phyloP scores from a whole-genome alignment of 92 coral and sea anemone genomes.

The Phymanthus crucifer region DNA sequence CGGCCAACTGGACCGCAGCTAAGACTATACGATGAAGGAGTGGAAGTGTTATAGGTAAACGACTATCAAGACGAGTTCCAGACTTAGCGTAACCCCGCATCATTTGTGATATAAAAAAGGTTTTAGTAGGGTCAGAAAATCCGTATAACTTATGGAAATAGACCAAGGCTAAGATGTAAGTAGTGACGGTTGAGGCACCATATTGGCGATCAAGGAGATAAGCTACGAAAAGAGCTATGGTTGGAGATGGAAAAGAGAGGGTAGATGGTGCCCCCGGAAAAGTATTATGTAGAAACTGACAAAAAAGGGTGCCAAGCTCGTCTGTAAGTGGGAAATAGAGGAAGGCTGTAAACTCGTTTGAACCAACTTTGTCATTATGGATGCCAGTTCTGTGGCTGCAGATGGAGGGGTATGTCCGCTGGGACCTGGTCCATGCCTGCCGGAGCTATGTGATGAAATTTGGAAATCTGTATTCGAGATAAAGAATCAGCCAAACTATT shows the following conservation, averaged over 20 bases:
- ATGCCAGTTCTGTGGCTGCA: constrained; percentile 36
- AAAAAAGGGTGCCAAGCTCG: constrained; percentile 17
- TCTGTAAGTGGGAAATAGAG: constrained; percentile 26
- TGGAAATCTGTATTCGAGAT: constrained; percentile 51
- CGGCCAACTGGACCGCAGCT: constrained; percentile 2
- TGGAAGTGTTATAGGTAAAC: constrained; percentile 41
- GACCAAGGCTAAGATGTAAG: constrained; percentile 31
- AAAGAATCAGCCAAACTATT: constrained; percentile 43
- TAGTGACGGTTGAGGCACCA: constrained; percentile 42
- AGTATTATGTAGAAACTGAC: constrained; percentile 1
- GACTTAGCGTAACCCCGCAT: constrained; percentile 27
- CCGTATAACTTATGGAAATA: constrained; percentile 16
- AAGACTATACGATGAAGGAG: constrained; percentile 20
- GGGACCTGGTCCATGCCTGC: constrained; percentile 24
- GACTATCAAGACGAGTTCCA: constrained; percentile 45
- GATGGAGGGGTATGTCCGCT: constrained; percentile 43
- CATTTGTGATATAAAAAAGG: constrained; percentile 43
- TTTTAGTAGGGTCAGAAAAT: constrained; percentile 33
- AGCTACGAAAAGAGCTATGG: constrained; percentile 47
- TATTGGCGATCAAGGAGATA: constrained; percentile 29
- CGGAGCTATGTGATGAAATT: constrained; percentile 35
- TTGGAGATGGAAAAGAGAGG: constrained; percentile 12
- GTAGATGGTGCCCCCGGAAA: neutral
- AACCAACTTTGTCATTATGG: constrained; percentile 21
- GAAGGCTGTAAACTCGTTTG: constrained; percentile 34